Evolutionary conservation across 2,797 vertebrate species (phyloP).

Genomic region (Pipistrellus nathusii): DNA sequence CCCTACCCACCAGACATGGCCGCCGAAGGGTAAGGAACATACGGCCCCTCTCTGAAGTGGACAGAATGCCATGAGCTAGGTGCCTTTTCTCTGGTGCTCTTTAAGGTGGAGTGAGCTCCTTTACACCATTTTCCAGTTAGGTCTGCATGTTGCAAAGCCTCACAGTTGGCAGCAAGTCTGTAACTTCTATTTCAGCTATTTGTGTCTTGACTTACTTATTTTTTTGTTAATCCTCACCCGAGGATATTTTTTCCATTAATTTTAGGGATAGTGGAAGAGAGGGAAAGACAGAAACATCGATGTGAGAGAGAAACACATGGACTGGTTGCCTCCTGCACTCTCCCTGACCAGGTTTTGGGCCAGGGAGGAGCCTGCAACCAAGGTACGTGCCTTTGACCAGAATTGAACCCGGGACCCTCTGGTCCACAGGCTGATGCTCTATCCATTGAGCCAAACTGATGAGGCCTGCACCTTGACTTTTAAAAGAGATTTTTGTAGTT

Average conservation of each 20-base stretch:
- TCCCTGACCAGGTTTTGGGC: too few species aligned
- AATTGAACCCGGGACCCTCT: too few species aligned
- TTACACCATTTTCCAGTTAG: neutral
- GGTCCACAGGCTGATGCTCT: neutral
- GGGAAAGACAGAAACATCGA: too few species aligned
- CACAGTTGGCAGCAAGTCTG: neutral
- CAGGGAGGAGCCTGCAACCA: too few species aligned
- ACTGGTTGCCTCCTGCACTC: too few species aligned
- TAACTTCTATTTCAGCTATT: slow-evolving; percentile 15
- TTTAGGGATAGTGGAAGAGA: too few species aligned
- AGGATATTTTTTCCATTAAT: too few species aligned
- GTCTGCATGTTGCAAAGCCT: neutral
- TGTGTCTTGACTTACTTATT: neutral
- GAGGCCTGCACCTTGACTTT: neutral
- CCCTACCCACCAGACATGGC: neutral
- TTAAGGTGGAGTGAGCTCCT: neutral
- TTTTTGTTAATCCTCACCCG: neutral
- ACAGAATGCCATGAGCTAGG: neutral
- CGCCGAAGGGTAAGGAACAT: fast-evolving
- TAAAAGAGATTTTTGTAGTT: neutral
- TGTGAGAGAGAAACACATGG: too few species aligned
- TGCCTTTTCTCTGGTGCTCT: neutral
- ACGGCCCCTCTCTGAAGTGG: too few species aligned
- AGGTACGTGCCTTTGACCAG: too few species aligned
- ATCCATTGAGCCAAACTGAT: too few species aligned